These are phyloP conservation scores for Polypterus senegalus DNA, from an alignment of 2,113 vertebrate genomes.

Conservation along the genomic window DNA sequence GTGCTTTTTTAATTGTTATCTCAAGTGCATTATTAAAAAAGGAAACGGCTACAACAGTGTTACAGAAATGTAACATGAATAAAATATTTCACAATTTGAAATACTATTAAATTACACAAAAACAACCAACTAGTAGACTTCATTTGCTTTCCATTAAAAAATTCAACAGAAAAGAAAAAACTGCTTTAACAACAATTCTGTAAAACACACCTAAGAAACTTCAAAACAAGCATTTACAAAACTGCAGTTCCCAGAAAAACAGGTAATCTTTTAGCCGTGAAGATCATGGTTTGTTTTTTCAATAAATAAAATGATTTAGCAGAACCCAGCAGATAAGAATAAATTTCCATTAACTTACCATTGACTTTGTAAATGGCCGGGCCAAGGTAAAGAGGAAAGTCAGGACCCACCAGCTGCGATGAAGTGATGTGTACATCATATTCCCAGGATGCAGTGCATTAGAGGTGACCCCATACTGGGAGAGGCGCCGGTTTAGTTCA, in stretches of 20 bases:
- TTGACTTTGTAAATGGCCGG: constrained; percentile 89
- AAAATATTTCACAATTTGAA: too few species aligned
- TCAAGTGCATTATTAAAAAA: too few species aligned
- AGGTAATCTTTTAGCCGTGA: background rate
- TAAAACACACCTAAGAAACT: background rate
- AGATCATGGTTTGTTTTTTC: background rate
- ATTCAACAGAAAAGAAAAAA: background rate
- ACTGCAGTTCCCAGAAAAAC: background rate
- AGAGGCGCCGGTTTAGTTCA: constrained; percentile 80
- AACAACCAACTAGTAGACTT: too few species aligned
- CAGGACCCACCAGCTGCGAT: constrained; percentile 85
- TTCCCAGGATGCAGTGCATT: constrained; percentile 89
- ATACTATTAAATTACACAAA: too few species aligned
- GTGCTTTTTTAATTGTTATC: too few species aligned
- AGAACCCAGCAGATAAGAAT: background rate
- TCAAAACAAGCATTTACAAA: background rate
- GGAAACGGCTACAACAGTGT: too few species aligned
- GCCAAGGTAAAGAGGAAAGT: constrained; percentile 79
- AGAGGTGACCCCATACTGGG: constrained; percentile 66
- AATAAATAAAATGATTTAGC: background rate
- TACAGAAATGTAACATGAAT: too few species aligned
- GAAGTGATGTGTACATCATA: constrained; percentile 83
- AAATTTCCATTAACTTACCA: constrained; percentile 59
- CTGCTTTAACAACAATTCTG: background rate
- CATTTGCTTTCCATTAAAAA: too few species aligned